Evolutionary conservation across 2,888 invertebrate species (phyloP), one percentile per base, ranked within the genome.

Genomic region (Coelopa pilipes): DNA sequence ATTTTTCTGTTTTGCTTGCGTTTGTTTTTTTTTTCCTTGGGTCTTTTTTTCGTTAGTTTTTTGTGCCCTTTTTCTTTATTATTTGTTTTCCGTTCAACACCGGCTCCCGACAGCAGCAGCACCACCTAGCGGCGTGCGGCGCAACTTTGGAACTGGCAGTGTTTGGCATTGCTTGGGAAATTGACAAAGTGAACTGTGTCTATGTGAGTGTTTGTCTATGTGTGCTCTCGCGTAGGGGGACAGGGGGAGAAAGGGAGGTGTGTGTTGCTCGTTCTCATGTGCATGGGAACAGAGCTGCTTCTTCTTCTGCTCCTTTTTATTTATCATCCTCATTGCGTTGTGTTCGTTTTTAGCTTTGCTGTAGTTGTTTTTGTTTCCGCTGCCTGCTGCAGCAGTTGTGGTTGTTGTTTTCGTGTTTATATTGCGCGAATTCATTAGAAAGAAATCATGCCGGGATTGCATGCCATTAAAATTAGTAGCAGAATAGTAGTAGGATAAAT

Each of bases 41-140:
- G 4, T 7, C 10, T 53, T 53, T 53, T 53, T 53, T 53, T 53
- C 13, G 49, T 53, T 53, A 13, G 3, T 53, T 15, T 53, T 53
- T 53, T 53, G n/a, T n/a, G n/a, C n/a, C 10, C 10, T 53, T 53
- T 34, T 34, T 4, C 7, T 34, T 34, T 34, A 34, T 34, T 65
- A 12, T 21, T 49, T 72, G 46, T 47, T 62, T 71, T 67, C 71
- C 65, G 66, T 50, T 57, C 63, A 45, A 21, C 50, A 67, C 71
- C 71, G 71, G 63, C 47, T 55, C 50, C 78, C 77, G 75, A 78
- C 57, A 77, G 79, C 82, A 80, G 72, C 79, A 80, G 79, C 79
- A 83, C 83, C 84, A 83, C 83, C 85, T 83, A 82, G 81, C 83
- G 84, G 82, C 82, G 80, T 84, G 83, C 83, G 83, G 83, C 82